Percentiles rank a stretch among this genome's conserved stretches.
Conservation (phyloP, 2,113 vertebrate genomes). For the Cygnus atratus region DNA sequence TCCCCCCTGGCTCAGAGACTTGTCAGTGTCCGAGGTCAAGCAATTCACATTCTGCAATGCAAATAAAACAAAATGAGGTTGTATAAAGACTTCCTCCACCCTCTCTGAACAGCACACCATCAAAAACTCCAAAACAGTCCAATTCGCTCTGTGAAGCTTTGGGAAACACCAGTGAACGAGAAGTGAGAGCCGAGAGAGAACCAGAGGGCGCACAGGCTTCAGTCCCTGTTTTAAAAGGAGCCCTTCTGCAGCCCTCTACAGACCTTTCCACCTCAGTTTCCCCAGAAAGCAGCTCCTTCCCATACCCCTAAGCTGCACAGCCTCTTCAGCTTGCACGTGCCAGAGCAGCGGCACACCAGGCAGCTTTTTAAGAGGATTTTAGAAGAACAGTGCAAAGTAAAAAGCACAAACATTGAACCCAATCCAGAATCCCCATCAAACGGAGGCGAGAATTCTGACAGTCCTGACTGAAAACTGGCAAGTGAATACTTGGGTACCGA, state of each 20-base stretch:
- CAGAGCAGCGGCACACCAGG: accelerated
- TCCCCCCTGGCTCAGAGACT: constrained; percentile 41
- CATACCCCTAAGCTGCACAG: background rate
- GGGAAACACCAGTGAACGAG: background rate
- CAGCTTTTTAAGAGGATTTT: background rate
- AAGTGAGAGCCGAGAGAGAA: background rate
- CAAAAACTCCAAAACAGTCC: background rate
- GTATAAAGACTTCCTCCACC: background rate
- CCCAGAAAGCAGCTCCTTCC: background rate
- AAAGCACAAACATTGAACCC: background rate
- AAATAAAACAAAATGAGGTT: constrained; percentile 17
- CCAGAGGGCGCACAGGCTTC: background rate
- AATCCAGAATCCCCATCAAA: background rate
- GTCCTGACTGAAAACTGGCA: background rate
- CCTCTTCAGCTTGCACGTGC: background rate
- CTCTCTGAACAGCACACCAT: background rate
- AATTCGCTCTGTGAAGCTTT: background rate
- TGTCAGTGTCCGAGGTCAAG: constrained; percentile 16
- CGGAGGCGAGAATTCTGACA: background rate
- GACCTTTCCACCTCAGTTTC: background rate
- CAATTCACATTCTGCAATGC: constrained; percentile 43
- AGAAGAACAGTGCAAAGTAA: background rate
- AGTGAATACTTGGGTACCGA: background rate
- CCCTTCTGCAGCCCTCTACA: background rate
- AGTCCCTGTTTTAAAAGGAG: background rate